Conservation (phyloP, 30 jellyfish, hydroid and myxozoan genomes). For the Cassiopea andromeda region DNA sequence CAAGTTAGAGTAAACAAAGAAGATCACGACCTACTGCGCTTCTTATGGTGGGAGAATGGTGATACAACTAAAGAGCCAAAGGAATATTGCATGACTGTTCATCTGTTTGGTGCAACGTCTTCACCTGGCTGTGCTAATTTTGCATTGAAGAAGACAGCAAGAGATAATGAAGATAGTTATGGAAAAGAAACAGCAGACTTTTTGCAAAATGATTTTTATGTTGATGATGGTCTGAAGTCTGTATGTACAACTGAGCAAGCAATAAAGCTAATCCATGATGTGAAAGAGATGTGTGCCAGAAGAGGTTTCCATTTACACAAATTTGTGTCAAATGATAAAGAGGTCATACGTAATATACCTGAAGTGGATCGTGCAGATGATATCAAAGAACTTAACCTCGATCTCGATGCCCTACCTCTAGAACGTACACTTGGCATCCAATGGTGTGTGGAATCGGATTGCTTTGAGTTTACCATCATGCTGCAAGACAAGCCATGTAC, state of each 20-base stretch:
- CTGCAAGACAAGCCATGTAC: not conserved
- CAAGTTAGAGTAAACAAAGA: slow-evolving; percentile 64
- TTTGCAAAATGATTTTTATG: slow-evolving; percentile 45
- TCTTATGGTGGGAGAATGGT: slow-evolving; percentile 64
- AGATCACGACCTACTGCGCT: slow-evolving; percentile 37
- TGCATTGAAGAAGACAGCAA: slow-evolving; percentile 53
- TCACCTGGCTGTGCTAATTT: slow-evolving; percentile 65
- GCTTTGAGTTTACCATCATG: slow-evolving; percentile 11
- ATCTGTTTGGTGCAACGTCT: slow-evolving; percentile 50
- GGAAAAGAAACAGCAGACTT: slow-evolving; percentile 4
- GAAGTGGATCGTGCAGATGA: slow-evolving; percentile 40
- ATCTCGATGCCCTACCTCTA: slow-evolving; percentile 25
- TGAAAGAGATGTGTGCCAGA: not conserved
- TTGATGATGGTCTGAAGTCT: slow-evolving; percentile 57
- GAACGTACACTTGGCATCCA: slow-evolving; percentile 63
- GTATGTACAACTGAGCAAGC: slow-evolving; percentile 15
- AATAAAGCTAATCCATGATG: not conserved
- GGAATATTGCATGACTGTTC: slow-evolving; percentile 61
- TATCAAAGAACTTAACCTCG: slow-evolving; percentile 31
- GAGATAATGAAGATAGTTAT: slow-evolving; percentile 26
- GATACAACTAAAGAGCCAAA: slow-evolving; percentile 9
- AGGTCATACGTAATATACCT: slow-evolving; percentile 44
- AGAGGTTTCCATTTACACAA: slow-evolving; percentile 60
- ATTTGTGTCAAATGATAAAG: slow-evolving; percentile 16
- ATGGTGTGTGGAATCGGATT: slow-evolving; percentile 62